These are phyloP conservation scores for Tigriopus japonicus DNA, from an alignment of 1,140 invertebrate species.

Conservation along the genomic window DNA sequence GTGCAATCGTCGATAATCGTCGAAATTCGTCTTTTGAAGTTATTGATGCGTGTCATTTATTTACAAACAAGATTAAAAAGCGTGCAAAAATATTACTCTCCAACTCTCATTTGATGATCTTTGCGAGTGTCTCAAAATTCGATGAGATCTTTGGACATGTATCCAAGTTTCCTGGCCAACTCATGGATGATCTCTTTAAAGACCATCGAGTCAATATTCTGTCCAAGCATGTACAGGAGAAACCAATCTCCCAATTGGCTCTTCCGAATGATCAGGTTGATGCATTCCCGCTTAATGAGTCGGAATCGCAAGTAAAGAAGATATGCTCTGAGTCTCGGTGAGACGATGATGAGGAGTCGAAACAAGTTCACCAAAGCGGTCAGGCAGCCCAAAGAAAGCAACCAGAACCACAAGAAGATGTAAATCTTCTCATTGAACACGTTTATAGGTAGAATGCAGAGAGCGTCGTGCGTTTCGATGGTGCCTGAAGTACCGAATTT, in stretches of 20 bases:
- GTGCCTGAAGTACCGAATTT: neutral
- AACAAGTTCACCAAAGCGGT: neutral
- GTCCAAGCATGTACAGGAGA: slow-evolving; percentile 21
- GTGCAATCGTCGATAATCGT: no score
- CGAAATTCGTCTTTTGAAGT: no score
- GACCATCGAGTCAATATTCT: slow-evolving; percentile 18
- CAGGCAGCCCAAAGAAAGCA: neutral
- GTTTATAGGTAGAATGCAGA: neutral
- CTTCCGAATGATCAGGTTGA: slow-evolving; percentile 56
- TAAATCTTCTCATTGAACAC: neutral
- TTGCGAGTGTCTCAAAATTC: slow-evolving; percentile 3
- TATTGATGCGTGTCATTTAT: no score
- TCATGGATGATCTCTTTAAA: slow-evolving; percentile 19
- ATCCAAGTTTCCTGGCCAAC: slow-evolving; percentile 50
- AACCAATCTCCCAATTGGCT: slow-evolving; percentile 24
- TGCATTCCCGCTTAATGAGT: slow-evolving; percentile 61
- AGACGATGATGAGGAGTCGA: slow-evolving; percentile 43
- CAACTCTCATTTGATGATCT: no score
- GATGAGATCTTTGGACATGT: slow-evolving; percentile 26
- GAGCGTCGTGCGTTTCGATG: neutral
- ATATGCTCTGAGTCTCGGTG: slow-evolving; percentile 64
- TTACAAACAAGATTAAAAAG: no score
- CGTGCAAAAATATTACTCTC: no score
- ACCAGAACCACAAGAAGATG: neutral
- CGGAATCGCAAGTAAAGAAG: slow-evolving; percentile 66